Evolutionary conservation across 1,140 invertebrate genomes (phyloP), one percentile per base, ranked within the genome.

Genomic region (Paralvinella palmiformis): DNA sequence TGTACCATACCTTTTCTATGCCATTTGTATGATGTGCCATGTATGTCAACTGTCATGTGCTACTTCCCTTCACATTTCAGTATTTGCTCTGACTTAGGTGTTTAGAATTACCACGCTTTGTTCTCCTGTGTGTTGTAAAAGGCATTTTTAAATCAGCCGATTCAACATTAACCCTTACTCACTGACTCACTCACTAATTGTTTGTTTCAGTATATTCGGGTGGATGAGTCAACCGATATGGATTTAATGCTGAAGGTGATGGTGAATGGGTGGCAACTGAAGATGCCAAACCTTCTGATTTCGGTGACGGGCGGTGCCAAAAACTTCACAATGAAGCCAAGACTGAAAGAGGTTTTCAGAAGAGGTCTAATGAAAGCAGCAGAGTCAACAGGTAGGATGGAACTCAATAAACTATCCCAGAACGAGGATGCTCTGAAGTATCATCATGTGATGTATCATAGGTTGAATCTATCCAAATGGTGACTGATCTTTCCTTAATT

Each of bases 251-350:
- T 79, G 55, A 56, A 72, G 3, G 68, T 82, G 32, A 69, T 82
- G 67, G 72, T 71, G 57, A 68, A 80, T 22, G 69, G 74, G n/a
- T 82, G 81, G 82, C 60, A 64, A 5, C 66, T 80, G 27, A 68
- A 74, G 32, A 70, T 70, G 31, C 82, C 82, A 22, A 80, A 82
- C 61, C 71, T 83, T 6, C 74, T 82, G 13, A 80, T 83, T 33
- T 82, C 81, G 2, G 80, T 83, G 17, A 82, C 81, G 29, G 82
- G 81, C 4, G 81, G 81, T 6, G 81, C 81, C 13, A 76, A 81
- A 63, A 79, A 79, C 63, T 81, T 83, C 66, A 70, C 71, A 13
- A 76, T 83, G 71, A 76, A 78, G 48, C 71, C 72, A 7, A 67
- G 75, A 60, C 72, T 81, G 56, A 80, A 79, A 62, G 76, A 80